Percentiles rank a stretch among this genome's conserved stretches.
Evolutionary conservation across 2,113 vertebrate species (phyloP).

Genomic region (Dasypus novemcinctus): DNA sequence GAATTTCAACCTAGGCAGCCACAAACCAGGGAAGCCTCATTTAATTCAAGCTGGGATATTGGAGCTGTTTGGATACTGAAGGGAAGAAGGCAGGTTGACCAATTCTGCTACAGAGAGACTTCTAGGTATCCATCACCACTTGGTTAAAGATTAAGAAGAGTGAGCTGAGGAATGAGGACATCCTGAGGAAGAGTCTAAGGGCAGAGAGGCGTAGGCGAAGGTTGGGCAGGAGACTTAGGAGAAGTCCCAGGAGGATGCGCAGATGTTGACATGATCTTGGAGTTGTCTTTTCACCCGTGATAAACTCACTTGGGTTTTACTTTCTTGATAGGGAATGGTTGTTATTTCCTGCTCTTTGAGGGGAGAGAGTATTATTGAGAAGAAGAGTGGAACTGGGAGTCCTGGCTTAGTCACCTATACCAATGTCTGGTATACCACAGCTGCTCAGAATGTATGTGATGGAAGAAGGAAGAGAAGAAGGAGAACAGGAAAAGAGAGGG

Average conservation of each 20-base stretch:
- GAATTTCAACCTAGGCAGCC: background rate
- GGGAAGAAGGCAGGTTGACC: no score
- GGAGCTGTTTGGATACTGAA: background rate
- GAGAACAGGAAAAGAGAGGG: fast-evolving
- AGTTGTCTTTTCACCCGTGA: background rate
- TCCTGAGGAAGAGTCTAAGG: background rate
- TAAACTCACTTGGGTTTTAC: background rate
- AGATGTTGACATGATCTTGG: background rate
- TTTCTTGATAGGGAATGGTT: background rate
- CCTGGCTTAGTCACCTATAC: background rate
- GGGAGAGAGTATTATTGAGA: background rate
- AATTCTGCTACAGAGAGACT: background rate
- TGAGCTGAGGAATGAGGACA: background rate
- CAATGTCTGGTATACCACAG: background rate
- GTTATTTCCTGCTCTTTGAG: background rate
- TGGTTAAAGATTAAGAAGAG: background rate
- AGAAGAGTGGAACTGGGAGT: background rate
- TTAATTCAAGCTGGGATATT: background rate
- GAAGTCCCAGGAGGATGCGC: background rate
- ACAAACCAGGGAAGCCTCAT: background rate
- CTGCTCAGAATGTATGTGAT: background rate
- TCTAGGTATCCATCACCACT: background rate
- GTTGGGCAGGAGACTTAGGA: background rate
- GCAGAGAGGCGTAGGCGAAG: background rate
- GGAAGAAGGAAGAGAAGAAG: background rate